Conservation (phyloP, 2,888 invertebrate genomes). For the Linyphia triangularis region DNA sequence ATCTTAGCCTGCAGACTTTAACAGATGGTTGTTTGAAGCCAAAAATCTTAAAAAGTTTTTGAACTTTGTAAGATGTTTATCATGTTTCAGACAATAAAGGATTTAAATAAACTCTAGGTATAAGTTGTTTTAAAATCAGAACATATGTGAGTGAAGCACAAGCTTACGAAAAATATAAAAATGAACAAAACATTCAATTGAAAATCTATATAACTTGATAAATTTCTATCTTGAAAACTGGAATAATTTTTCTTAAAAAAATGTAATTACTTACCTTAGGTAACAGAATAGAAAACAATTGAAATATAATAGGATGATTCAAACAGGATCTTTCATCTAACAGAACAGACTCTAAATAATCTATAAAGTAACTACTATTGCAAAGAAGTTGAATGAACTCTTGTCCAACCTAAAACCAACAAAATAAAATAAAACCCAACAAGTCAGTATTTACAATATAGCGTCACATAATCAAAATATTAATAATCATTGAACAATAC, state of each 20-base stretch:
- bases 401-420: constrained; percentile 84
- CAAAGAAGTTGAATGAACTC: constrained; percentile 90
- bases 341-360: constrained; percentile 93
- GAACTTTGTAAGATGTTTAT: too few relatives aligned
- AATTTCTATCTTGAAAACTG: neutral
- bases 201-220: neutral
- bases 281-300: constrained; percentile 92
- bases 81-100: too few relatives aligned
- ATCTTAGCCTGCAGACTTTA: too few relatives aligned
- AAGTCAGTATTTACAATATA: neutral
- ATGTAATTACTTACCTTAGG: constrained; percentile 85
- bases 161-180: too few relatives aligned
- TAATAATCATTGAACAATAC: neutral
- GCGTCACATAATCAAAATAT: neutral
- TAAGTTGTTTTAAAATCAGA: too few relatives aligned
- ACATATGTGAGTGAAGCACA: too few relatives aligned
- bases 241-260: neutral
- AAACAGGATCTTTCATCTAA: constrained; percentile 92
- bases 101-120: too few relatives aligned
- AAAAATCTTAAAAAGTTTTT: too few relatives aligned
- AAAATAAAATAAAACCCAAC: neutral
- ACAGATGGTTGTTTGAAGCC: too few relatives aligned
- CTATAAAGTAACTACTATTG: constrained; percentile 90
- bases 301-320: constrained; percentile 90
- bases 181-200: neutral